Conservation (phyloP, 2,113 vertebrate species). For the Nesogale talazaci region DNA sequence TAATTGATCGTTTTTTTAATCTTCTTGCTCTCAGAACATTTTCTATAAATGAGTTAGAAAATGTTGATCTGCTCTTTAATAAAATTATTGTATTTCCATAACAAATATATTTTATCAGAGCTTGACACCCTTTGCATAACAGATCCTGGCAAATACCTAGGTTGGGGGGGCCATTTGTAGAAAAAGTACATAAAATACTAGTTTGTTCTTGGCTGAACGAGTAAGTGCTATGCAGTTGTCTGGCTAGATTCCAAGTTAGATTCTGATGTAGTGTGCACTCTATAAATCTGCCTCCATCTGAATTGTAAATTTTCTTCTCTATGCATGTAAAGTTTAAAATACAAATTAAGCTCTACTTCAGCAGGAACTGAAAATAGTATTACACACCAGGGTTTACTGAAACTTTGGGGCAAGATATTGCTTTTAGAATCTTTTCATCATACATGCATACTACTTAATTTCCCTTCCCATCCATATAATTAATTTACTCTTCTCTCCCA, state of each 20-base stretch:
- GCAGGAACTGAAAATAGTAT: conserved; percentile 39
- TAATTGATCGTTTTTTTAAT: conserved; percentile 41
- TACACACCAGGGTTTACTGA: conserved; percentile 37
- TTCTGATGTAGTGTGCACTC: conserved; percentile 25
- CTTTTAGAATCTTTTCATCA: conserved; percentile 55
- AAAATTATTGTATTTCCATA: conserved; percentile 16
- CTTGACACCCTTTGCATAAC: background rate
- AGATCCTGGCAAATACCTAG: conserved; percentile 16
- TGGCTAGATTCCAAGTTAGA: background rate
- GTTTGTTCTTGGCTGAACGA: conserved; percentile 7
- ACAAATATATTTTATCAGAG: conserved; percentile 32
- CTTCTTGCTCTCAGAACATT: conserved; percentile 36
- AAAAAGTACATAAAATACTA: conserved; percentile 2
- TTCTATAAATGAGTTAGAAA: conserved; percentile 35
- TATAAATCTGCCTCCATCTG: conserved; percentile 18
- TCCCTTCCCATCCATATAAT: conserved; percentile 45
- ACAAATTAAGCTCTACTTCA: conserved; percentile 42
- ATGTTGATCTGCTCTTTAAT: conserved; percentile 27
- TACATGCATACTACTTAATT: conserved; percentile 21
- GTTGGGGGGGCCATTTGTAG: conserved; percentile 11
- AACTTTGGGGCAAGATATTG: conserved; percentile 35
- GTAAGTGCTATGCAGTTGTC: background rate
- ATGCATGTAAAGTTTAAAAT: conserved; percentile 39
- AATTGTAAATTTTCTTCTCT: conserved; percentile 23
- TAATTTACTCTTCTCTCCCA: conserved; percentile 76